These are phyloP conservation scores for Thamnophis sirtalis DNA, from an alignment of 2,113 vertebrate genomes.

Conservation along the genomic window DNA sequence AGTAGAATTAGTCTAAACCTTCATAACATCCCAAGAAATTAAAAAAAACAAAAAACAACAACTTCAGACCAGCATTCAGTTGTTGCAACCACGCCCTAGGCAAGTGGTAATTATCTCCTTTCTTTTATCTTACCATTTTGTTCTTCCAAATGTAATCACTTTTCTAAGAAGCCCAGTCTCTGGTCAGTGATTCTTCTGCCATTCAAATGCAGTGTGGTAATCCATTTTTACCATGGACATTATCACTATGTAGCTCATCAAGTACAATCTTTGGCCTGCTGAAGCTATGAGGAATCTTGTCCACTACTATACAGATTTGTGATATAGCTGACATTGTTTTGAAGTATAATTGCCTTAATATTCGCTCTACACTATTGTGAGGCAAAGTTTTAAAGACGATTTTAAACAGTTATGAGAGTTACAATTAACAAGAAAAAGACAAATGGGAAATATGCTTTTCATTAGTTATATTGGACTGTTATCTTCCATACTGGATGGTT, in stretches of 20 bases:
- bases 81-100: neutral
- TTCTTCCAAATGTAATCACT: neutral
- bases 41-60: neutral
- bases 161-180: neutral
- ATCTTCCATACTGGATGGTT: neutral
- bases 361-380: neutral
- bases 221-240: neutral
- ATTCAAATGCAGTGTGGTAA: too few relatives aligned
- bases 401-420: constrained; percentile 61
- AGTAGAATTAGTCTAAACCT: neutral
- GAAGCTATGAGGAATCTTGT: neutral
- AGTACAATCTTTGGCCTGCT: neutral
- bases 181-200: neutral
- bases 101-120: neutral
- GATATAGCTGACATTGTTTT: neutral
- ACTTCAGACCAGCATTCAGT: neutral
- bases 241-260: neutral
- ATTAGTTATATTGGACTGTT: neutral
- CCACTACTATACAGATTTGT: neutral
- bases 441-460: constrained; percentile 60
- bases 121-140: neutral
- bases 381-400: constrained; percentile 52
- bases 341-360: neutral
- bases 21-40: neutral
- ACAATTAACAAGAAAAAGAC: constrained; percentile 55